Evolutionary conservation across 2,797 vertebrate species (phyloP).

Genomic region (Anguilla megastoma): DNA sequence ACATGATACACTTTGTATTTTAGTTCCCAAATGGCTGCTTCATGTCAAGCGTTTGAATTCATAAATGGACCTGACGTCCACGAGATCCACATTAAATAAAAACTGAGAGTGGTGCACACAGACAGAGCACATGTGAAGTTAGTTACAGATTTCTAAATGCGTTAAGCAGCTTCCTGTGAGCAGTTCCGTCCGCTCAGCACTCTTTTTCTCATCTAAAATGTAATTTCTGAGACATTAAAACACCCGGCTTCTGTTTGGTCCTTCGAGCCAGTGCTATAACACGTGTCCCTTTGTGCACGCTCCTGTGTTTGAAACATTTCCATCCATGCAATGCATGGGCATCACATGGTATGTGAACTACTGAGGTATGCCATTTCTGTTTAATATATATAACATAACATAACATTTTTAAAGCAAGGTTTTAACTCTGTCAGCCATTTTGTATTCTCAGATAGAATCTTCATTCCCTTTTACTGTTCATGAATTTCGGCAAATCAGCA

Average conservation of each 20-base stretch:
- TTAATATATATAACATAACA: not conserved
- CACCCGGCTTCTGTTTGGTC: not conserved
- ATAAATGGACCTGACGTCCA: not conserved
- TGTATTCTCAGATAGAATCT: no score
- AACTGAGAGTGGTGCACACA: not conserved
- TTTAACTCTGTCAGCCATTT: no score
- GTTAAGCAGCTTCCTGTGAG: slow-evolving; percentile 2
- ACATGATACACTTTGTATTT: not conserved
- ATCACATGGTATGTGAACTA: no score
- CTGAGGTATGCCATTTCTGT: not conserved
- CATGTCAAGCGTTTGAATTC: slow-evolving; percentile 4
- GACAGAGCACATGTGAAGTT: not conserved
- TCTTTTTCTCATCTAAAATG: not conserved
- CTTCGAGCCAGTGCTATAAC: not conserved
- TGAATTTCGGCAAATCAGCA: no score
- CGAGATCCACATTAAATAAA: slow-evolving; percentile 4
- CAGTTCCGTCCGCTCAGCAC: not conserved
- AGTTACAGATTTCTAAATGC: slow-evolving; percentile 5
- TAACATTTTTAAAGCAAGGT: not conserved
- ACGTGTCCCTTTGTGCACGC: not conserved
- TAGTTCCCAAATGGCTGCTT: not conserved
- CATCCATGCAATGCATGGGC: not conserved
- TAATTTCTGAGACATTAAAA: slow-evolving; percentile 5
- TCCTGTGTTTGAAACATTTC: not conserved
- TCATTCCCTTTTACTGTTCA: no score